Percentiles rank a stretch among this genome's conserved stretches.
These are phyloP conservation scores for Chrysaora quinquecirrha DNA, from an alignment of 30 jellyfish, hydroid and myxozoan genomes.

Conservation along the genomic window DNA sequence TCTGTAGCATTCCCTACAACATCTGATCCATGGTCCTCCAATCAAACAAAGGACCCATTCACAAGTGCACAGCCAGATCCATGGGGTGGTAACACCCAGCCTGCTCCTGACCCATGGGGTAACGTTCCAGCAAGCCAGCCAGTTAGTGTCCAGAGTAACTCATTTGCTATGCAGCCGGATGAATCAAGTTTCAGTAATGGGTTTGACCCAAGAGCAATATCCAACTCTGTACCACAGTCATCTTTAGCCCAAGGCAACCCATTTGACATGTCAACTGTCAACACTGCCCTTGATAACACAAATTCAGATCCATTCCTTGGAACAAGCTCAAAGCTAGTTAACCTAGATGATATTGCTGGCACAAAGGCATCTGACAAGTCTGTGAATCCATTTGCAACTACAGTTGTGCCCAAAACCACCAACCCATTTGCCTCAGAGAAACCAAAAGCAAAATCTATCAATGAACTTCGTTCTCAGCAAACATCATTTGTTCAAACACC, in stretches of 20 bases:
- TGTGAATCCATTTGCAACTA: conserved; percentile 75
- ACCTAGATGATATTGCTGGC: conserved; percentile 86
- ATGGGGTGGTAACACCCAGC: conserved; percentile 54
- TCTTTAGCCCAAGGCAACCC: conserved; percentile 45
- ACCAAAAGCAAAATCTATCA: conserved; percentile 97
- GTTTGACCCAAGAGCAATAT: conserved; percentile 77
- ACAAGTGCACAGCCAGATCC: conserved; percentile 54
- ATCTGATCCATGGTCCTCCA: conserved; percentile 75
- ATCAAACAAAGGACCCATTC: conserved; percentile 28
- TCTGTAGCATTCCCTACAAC: conserved; percentile 45
- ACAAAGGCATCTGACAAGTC: conserved; percentile 41
- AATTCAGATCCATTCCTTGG: conserved; percentile 66
- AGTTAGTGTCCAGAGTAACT: conserved; percentile 11
- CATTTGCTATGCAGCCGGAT: conserved; percentile 55
- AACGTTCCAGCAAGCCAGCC: conserved; percentile 31
- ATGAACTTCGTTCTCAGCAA: conserved; percentile 87
- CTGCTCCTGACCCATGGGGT: conserved; percentile 81
- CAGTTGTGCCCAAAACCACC: conserved; percentile 68
- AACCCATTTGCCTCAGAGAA: conserved; percentile 96
- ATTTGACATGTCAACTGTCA: conserved; percentile 56
- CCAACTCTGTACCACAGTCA: conserved; percentile 21
- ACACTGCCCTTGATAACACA: conserved; percentile 33
- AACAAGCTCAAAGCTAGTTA: conserved; percentile 81
- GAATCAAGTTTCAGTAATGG: conserved; percentile 57
- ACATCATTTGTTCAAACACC: conserved; percentile 58